Base-by-base conservation (phyloP, 2,888 invertebrate genomes). In the Stenurella melanura region DNA sequence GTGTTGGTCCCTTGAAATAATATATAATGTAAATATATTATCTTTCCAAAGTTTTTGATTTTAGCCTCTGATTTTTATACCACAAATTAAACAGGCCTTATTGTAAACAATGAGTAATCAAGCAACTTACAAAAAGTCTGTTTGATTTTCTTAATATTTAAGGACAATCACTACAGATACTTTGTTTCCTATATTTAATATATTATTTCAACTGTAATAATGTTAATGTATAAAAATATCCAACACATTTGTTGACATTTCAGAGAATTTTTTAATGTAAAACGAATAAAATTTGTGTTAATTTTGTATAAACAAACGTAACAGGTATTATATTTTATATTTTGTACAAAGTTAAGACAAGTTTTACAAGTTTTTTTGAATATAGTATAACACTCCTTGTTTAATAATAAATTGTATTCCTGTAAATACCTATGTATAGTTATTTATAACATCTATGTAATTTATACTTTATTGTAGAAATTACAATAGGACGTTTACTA, bases 381-480 rank as follows among this genome's bases (percentile, higher is more conserved):
- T 50, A 72, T 50, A 63, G 54, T 64, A 64, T n/a, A 81, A 77
- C 78, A 80, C 70, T 77, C 71, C 71, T 80, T 75, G 74, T 81
- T 79, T 30, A 75, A 74, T 76, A 72, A 76, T 60, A 80, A 80
- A 80, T 79, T 83, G 81, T 84, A 86, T 80, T 85, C 86, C 83
- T 89, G 89, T 89, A 89, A 88, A 89, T 89, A 89, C 89, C 89
- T 89, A 89, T 89, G 89, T 89, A 89, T 88, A 89, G 88, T 87
- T 88, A 89, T 86, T 87, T 88, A 87, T 88, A 87, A 87, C 81
- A 82, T 81, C 78, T 80, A 82, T 84, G 85, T 86, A 85, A 85
- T 86, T 83, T 83, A 83, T 82, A 84, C 83, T 80, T 78, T 80
- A 80, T 79, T 83, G 85, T 86, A 86, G 84, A 82, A 81, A 81